Percentiles rank a stretch among this genome's conserved stretches.
phyloP scores from a whole-genome alignment of 2,888 invertebrate genomes.

The Orthosia gothica region DNA sequence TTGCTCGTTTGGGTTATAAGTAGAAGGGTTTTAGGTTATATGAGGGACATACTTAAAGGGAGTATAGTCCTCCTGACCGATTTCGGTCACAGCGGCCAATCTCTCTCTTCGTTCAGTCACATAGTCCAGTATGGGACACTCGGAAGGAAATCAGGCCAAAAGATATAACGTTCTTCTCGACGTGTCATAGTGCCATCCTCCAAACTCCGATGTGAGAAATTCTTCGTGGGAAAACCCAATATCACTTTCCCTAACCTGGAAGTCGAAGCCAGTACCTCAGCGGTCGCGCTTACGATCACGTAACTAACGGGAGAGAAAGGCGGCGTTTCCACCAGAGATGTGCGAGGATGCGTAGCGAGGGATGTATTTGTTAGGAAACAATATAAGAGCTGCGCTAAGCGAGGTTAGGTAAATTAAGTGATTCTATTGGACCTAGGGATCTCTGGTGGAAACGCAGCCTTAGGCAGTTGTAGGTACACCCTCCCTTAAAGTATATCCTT shows the following conservation, averaged over 20 bases:
- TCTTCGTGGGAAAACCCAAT: background rate
- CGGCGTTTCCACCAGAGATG: too few species aligned
- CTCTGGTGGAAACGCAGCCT: too few species aligned
- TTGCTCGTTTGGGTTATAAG: conserved; percentile 3
- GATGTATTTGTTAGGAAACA: too few species aligned
- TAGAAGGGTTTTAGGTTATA: background rate
- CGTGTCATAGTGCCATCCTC: background rate
- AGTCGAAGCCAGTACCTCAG: background rate
- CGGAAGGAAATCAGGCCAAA: background rate
- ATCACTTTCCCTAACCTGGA: background rate
- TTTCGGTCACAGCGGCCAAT: too few species aligned
- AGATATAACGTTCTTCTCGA: background rate
- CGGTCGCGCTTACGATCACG: background rate
- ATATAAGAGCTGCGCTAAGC: too few species aligned
- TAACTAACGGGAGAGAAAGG: background rate
- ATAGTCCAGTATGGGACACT: background rate
- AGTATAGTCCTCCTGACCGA: too few species aligned
- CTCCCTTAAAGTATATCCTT: background rate
- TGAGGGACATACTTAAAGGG: background rate
- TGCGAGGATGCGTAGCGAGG: too few species aligned
- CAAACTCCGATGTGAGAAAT: background rate
- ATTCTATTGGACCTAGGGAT: too few species aligned
- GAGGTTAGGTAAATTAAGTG: too few species aligned
- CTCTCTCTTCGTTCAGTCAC: background rate
- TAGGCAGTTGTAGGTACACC: too few species aligned